A percentile compares a stretch with the other conserved stretches of the same genome.
These are phyloP conservation scores for Drosophila insularis DNA, from an alignment of 1,140 invertebrate genomes.

Conservation along the genomic window DNA sequence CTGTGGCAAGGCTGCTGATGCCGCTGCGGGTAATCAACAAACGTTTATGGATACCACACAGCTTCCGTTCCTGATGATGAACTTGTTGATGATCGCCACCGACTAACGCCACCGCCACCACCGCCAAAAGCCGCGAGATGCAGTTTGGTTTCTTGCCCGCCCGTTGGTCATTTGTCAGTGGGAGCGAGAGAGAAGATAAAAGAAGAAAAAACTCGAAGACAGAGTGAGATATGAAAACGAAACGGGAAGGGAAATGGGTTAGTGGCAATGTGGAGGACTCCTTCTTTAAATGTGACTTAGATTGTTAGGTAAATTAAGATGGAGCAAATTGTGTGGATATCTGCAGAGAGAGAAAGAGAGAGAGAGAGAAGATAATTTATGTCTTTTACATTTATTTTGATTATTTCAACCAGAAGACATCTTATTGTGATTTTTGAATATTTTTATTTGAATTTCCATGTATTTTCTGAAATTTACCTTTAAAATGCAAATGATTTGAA, in stretches of 20 bases:
- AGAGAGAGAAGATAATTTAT: too few species aligned
- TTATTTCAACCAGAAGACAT: too few species aligned
- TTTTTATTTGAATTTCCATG: too few species aligned
- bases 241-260: neutral
- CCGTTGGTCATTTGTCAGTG: slow-evolving; percentile 57
- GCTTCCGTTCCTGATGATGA: slow-evolving; percentile 51
- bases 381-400: too few species aligned
- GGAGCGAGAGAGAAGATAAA: slow-evolving; percentile 5
- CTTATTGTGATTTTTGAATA: too few species aligned
- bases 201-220: neutral
- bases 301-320: neutral
- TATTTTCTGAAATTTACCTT: too few species aligned
- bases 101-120: slow-evolving; percentile 8
- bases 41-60: slow-evolving; percentile 66
- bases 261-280: neutral
- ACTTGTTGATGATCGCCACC: slow-evolving; percentile 71
- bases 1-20: slow-evolving; percentile 61
- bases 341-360: too few species aligned
- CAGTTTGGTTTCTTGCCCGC: slow-evolving; percentile 16
- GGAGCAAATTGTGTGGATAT: neutral
- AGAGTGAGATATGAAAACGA: slow-evolving; percentile 8
- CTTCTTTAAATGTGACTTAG: slow-evolving; percentile 1
- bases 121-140: slow-evolving; percentile 9
- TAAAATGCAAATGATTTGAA: too few species aligned
- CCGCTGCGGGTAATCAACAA: slow-evolving; percentile 75